These are phyloP conservation scores for Pinctada fucata DNA, from an alignment of 2,888 invertebrate species.

Conservation along the genomic window DNA sequence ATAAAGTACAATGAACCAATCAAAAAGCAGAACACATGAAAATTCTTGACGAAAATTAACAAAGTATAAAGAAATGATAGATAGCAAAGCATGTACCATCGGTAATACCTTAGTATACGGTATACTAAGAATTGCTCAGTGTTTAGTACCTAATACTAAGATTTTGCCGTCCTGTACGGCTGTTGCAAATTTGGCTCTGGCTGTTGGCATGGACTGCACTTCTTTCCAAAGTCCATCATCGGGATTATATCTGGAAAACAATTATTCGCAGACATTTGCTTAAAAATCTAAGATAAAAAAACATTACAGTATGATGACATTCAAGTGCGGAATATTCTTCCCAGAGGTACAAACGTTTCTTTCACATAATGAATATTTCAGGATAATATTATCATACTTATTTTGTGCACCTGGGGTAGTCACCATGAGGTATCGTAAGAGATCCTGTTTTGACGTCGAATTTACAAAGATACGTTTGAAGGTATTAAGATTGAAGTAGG, in stretches of 20 bases:
- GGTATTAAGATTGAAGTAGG: too few species aligned
- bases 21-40: too few species aligned
- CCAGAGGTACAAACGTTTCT: background rate
- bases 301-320: background rate
- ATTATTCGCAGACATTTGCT: background rate
- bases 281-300: background rate
- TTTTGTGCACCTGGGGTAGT: too few species aligned
- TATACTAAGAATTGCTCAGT: background rate
- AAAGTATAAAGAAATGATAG: too few species aligned
- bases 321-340: background rate
- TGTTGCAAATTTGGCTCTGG: constrained; percentile 61
- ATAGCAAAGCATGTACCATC: too few species aligned
- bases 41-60: too few species aligned
- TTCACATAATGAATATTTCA: background rate
- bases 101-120: too few species aligned
- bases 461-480: too few species aligned
- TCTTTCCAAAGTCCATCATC: constrained; percentile 62
- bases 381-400: too few species aligned
- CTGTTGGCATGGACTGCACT: constrained; percentile 53
- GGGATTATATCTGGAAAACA: constrained; percentile 59
- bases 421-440: too few species aligned
- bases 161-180: constrained; percentile 59
- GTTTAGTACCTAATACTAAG: constrained; percentile 57
- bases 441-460: too few species aligned
- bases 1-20: too few species aligned